Percentiles rank a stretch among this genome's conserved stretches.
These are phyloP conservation scores for Dioctria linearis DNA, from an alignment of 2,888 invertebrate genomes.

Conservation along the genomic window DNA sequence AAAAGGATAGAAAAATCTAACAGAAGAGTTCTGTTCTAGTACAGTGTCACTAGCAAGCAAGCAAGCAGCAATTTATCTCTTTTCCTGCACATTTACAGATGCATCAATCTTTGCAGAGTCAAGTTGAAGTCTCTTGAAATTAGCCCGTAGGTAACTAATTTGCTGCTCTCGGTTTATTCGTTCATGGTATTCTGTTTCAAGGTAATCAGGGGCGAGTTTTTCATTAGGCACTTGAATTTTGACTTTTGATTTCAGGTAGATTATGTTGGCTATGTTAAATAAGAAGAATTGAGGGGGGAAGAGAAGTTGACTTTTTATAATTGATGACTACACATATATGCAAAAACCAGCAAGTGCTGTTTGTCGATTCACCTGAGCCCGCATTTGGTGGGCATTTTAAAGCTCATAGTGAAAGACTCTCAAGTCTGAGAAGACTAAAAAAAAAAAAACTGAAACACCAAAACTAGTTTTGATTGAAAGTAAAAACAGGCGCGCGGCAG, in stretches of 20 bases:
- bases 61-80: neutral
- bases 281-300: neutral
- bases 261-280: neutral
- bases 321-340: neutral
- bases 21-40: neutral
- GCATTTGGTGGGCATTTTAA: neutral
- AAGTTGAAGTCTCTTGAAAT: neutral
- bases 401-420: neutral
- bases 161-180: neutral
- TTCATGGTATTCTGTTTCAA: neutral
- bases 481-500: neutral
- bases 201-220: constrained; percentile 17
- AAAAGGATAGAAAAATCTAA: neutral
- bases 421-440: neutral
- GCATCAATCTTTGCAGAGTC: constrained; percentile 8
- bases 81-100: neutral
- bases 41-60: neutral
- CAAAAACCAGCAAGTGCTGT: neutral
- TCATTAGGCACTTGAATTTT: neutral
- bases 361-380: neutral
- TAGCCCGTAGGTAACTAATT: neutral
- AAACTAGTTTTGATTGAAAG: constrained; percentile 2
- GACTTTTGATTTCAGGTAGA: neutral
- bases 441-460: neutral
- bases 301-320: neutral